Evolutionary conservation across 2,888 invertebrate species (phyloP).

Genomic region (Caenorhabditis imperialis): DNA sequence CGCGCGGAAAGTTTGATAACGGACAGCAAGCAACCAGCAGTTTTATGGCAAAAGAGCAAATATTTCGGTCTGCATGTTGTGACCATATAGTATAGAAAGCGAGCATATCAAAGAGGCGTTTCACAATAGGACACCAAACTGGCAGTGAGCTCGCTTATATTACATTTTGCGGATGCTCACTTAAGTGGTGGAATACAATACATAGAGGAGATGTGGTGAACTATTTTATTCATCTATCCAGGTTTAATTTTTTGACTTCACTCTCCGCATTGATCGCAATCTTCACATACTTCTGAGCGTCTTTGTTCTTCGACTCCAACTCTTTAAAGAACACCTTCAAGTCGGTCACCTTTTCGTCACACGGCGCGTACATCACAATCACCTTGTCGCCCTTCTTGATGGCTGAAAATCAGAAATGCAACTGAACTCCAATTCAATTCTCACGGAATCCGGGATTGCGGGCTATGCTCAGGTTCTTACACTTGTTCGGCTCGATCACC

Average conservation of each 20-base stretch:
- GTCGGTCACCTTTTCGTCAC: constrained; percentile 21
- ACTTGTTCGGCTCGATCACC: constrained; percentile 17
- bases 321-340: constrained; percentile 15
- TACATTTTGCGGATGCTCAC: too few relatives aligned
- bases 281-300: constrained; percentile 8
- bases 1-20: constrained; percentile 16
- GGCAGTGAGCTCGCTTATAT: too few relatives aligned
- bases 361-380: constrained; percentile 7
- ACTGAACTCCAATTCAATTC: neutral
- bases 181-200: too few relatives aligned
- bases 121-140: too few relatives aligned
- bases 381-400: constrained; percentile 11
- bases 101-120: too few relatives aligned
- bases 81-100: constrained; percentile 6
- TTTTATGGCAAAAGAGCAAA: constrained; percentile 52
- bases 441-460: constrained; percentile 13
- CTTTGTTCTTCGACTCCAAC: neutral
- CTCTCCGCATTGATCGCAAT: neutral
- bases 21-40: constrained; percentile 8
- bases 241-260: neutral
- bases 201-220: too few relatives aligned
- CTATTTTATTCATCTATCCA: neutral
- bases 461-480: constrained; percentile 8
- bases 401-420: neutral
- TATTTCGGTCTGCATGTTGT: constrained; percentile 4